These are phyloP conservation scores for Thymelicus lineola DNA, from an alignment of 2,888 invertebrate genomes.

Conservation along the genomic window DNA sequence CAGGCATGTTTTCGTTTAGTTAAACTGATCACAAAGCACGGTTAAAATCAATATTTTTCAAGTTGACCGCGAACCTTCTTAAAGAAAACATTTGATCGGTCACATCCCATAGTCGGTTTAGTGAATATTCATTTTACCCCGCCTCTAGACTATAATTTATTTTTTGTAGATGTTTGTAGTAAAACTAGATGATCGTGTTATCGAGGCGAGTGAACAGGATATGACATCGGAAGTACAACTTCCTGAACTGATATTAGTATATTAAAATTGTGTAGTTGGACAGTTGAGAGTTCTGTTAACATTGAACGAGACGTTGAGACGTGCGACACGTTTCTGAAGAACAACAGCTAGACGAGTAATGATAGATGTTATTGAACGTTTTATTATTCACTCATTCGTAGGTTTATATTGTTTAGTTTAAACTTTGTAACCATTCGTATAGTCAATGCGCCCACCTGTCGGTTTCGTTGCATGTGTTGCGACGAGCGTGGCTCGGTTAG, in stretches of 20 bases:
- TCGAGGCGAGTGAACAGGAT: slow-evolving; percentile 23
- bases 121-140: background rate
- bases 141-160: background rate
- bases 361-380: slow-evolving; percentile 53
- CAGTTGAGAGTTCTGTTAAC: slow-evolving; percentile 1
- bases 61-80: background rate
- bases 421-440: slow-evolving; percentile 62
- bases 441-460: slow-evolving; percentile 80
- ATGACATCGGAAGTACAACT: slow-evolving; percentile 32
- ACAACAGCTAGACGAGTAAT: slow-evolving; percentile 49
- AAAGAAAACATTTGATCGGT: too few relatives aligned
- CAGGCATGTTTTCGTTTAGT: background rate
- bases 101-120: background rate
- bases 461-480: slow-evolving; percentile 62
- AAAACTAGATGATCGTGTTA: slow-evolving; percentile 1
- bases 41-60: background rate
- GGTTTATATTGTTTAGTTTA: slow-evolving; percentile 51
- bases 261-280: slow-evolving; percentile 40
- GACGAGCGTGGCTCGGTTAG: slow-evolving; percentile 46
- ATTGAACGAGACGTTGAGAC: background rate
- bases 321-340: slow-evolving; percentile 13
- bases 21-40: background rate
- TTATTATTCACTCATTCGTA: slow-evolving; percentile 50
- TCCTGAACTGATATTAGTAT: slow-evolving; percentile 47
- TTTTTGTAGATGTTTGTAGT: background rate